Base-by-base conservation (phyloP, 2,888 invertebrate genomes). In the Euphydryas editha region DNA sequence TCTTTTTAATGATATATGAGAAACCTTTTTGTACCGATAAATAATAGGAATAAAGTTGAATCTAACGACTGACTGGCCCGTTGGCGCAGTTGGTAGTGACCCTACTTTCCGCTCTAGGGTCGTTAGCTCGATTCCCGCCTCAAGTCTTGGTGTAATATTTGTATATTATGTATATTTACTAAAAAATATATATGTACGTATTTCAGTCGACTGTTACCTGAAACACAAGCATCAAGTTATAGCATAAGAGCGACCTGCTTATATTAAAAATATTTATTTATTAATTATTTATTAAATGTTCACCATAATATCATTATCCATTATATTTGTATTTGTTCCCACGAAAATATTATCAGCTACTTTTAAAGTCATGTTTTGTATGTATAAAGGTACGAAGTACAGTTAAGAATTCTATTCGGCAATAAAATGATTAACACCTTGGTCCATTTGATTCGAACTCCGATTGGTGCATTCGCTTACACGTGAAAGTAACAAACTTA, bases 351-450 rank as follows among this genome's bases (percentile, higher is more conserved):
- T 24, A n/a, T 51, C 51, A 51, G 24, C 24, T n/a, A n/a, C 54
- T 36, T 4, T 17, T 30, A 36, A 36, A 54, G 11, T 17, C 36
- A 36, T 54, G 30, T 54, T 36, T 7, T 54, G 36, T 20, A 42
- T 42, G 21, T 58, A 17, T 42, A 57, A 62, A 59, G 68, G 37
- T 61, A 62, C 58, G 20, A 54, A 69, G 73, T 72, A 72, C 73
- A 72, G 73, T 73, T 72, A 73, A 62, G 51, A 68, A 47, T 39
- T 61, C 59, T 61, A 59, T 65, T 51, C 64, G 64, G 71, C 75
- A 72, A 78, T 77, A 76, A 81, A 84, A 82, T 84, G 79, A 86
- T 86, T 84, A 86, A 86, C 84, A 81, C 84, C 78, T 65, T 63
- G 77, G 79, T 80, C 75, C 81, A 79, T 78, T 82, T 81, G 85